Evolutionary conservation across 2,113 vertebrate genomes (phyloP).

Genomic region (Esox niger): DNA sequence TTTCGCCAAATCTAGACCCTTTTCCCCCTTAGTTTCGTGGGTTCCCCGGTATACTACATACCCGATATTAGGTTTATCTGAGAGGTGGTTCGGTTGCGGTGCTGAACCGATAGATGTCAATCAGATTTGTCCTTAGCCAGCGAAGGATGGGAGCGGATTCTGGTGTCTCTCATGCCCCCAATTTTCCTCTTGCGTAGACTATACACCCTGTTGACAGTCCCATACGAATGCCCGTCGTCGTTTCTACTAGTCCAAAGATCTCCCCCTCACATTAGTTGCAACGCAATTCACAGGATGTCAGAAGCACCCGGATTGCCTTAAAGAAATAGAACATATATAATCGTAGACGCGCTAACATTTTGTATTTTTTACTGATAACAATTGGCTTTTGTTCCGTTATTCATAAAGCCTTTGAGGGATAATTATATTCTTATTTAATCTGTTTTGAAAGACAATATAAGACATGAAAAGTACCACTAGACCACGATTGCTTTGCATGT

Average conservation of each 20-base stretch:
- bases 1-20: slow-evolving; percentile 56
- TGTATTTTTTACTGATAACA: too few species aligned
- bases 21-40: slow-evolving; percentile 78
- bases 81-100: slow-evolving; percentile 71
- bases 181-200: slow-evolving; percentile 59
- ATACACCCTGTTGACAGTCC: slow-evolving; percentile 65
- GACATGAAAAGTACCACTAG: too few species aligned
- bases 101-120: slow-evolving; percentile 82
- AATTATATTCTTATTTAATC: too few species aligned
- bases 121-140: slow-evolving; percentile 59
- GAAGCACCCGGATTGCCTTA: slow-evolving; percentile 39
- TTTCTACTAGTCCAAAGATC: slow-evolving; percentile 47
- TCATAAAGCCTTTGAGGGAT: too few species aligned
- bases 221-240: slow-evolving; percentile 52
- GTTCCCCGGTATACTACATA: slow-evolving; percentile 55
- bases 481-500: neutral
- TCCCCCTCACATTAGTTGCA: slow-evolving; percentile 62
- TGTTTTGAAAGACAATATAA: too few species aligned
- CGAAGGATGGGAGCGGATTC: slow-evolving; percentile 87
- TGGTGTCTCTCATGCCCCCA: slow-evolving; percentile 71
- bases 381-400: too few species aligned
- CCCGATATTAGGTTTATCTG: slow-evolving; percentile 77
- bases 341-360: neutral
- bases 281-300: slow-evolving; percentile 58
- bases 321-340: slow-evolving; percentile 24